Conservation (phyloP, 2,797 vertebrate genomes). For the Eospalax fontanierii region DNA sequence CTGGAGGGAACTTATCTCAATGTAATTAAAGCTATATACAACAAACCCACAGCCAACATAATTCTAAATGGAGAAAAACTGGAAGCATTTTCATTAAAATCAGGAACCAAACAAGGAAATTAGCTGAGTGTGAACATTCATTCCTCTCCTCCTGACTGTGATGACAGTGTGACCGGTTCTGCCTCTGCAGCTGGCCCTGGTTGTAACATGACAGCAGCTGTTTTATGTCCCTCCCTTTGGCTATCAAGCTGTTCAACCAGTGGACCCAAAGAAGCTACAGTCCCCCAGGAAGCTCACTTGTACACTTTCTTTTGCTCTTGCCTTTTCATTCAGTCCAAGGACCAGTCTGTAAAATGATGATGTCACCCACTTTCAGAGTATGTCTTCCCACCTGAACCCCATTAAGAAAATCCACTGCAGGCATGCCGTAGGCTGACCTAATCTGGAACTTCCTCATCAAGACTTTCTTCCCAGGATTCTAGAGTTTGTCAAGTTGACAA, state of each 20-base stretch:
- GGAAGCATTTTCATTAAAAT: too few species aligned
- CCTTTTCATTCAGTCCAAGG: background rate
- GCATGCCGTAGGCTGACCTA: background rate
- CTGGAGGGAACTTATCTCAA: too few species aligned
- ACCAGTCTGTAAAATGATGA: background rate
- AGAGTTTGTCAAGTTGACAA: background rate
- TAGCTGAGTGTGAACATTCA: background rate
- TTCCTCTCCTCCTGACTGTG: background rate
- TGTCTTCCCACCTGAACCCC: background rate
- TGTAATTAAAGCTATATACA: too few species aligned
- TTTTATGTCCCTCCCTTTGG: background rate
- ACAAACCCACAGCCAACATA: too few species aligned
- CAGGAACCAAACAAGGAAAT: too few species aligned
- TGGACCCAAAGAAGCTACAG: background rate
- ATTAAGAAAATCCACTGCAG: too few species aligned
- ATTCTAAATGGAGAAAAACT: too few species aligned
- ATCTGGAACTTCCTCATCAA: background rate
- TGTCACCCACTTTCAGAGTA: too few species aligned
- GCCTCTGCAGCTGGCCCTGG: background rate
- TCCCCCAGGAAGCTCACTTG: background rate
- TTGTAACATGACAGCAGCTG: too few species aligned
- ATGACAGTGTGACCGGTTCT: background rate
- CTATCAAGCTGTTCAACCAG: background rate
- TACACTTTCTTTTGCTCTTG: background rate
- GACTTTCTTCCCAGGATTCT: background rate